Base-by-base conservation (phyloP, 2,888 invertebrate species). In the Thumatha senex region DNA sequence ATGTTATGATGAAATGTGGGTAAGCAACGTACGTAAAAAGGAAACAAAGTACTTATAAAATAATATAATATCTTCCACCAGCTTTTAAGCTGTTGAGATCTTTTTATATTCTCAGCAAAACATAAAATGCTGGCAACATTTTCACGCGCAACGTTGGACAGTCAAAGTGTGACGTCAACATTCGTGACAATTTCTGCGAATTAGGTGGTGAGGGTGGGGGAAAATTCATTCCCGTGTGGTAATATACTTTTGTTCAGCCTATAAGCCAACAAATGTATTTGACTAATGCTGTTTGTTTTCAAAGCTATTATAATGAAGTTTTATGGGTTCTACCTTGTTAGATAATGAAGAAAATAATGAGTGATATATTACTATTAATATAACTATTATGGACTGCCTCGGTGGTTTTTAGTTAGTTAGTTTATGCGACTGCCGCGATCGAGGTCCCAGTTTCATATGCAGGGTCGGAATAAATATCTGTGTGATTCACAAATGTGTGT, bases 171-270 rank as follows among this genome's bases (percentile, higher is more conserved):
- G 58, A 56, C 54, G 59, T 61, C 56, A 64, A 44, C 38, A 50
- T 47, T 61, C 51, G 58, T 64, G 61, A 55, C 54, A 57, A 48
- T 24, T 63, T 58, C 53, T 30, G 39, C 39, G 46, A 60, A 65
- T 67, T 67, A 61, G 54, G 62, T 60, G 57, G 38, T 12, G 44
- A 47, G 48, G 47, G 60, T 46, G 47, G 43, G n/a, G 44, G 43
- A 38, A 56, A 47, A 56, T 42, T 33, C 50, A 34, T 51, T 54
- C 53, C 38, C 40, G 35, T 30, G 14, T n/a, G n/a, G n/a, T 43
- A 39, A 10, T 39, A 55, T 41, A 24, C 18, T 43, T 12, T 7
- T 41, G 50, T 46, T 45, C 47, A 42, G 40, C 33, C 31, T 53
- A 51, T 38, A 41, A 46, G 34, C 24, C 11, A 2, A 14, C 13